A percentile compares a stretch with the other conserved stretches of the same genome.
Conservation (phyloP, 2,888 invertebrate genomes). For the Biston stratarius region DNA sequence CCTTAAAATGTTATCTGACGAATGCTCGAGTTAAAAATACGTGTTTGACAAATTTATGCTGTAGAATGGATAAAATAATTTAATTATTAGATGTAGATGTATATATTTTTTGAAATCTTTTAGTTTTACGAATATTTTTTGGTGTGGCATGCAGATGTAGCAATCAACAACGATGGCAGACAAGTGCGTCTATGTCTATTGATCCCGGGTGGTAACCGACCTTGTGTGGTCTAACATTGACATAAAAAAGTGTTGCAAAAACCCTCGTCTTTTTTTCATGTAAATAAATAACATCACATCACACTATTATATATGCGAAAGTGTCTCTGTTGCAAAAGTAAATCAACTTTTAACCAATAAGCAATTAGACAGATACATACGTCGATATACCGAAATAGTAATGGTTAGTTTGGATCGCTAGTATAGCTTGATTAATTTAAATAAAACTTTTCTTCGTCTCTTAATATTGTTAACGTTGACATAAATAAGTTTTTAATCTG, state of each 20-base stretch:
- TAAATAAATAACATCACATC: conserved; percentile 12
- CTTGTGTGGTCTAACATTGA: conserved; percentile 42
- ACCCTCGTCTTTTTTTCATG: conserved; percentile 17
- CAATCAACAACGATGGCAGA: conserved; percentile 10
- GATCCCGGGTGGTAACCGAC: conserved; percentile 40
- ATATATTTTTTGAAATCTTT: conserved; percentile 31
- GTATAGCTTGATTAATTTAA: no score
- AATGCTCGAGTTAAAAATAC: conserved; percentile 47
- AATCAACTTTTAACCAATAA: no score
- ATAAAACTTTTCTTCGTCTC: neutral
- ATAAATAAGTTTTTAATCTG: neutral
- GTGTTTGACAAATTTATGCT: conserved; percentile 54
- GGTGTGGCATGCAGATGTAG: conserved; percentile 39
- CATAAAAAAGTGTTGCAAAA: conserved; percentile 37
- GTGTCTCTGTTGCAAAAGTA: neutral
- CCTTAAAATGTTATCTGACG: conserved; percentile 45
- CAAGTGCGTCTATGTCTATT: conserved; percentile 22
- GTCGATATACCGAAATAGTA: no score
- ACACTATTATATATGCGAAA: neutral
- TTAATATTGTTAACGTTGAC: neutral
- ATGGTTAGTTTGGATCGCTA: no score
- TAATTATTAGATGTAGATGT: neutral
- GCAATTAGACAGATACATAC: no score
- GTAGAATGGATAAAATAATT: no score
- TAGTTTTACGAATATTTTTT: conserved; percentile 28